phyloP scores from a whole-genome alignment of 1,140 invertebrate genomes.

The Phthorimaea operculella region DNA sequence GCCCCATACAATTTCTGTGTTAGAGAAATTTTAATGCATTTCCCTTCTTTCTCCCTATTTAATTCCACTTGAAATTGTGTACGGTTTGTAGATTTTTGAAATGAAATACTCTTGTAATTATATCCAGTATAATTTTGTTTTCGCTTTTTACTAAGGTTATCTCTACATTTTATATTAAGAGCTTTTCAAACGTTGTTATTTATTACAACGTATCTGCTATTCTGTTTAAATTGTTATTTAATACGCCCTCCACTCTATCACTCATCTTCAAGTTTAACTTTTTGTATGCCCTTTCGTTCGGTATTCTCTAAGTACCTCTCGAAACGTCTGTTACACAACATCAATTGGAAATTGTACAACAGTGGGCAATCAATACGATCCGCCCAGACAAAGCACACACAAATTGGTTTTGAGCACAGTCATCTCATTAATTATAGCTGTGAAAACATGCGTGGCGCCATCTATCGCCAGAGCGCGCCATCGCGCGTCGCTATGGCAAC shows the following conservation, averaged over 20 bases:
- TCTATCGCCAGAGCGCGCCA: constrained; percentile 29
- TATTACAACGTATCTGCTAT: too few relatives aligned
- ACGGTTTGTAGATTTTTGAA: background rate
- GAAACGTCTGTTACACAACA: too few relatives aligned
- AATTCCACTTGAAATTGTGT: background rate
- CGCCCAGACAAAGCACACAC: constrained; percentile 3
- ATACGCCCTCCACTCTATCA: too few relatives aligned
- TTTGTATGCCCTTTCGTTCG: too few relatives aligned
- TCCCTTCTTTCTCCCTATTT: background rate
- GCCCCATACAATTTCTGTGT: constrained; percentile 1
- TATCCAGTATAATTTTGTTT: background rate
- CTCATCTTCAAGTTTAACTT: too few relatives aligned
- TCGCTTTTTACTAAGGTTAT: too few relatives aligned
- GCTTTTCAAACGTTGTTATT: too few relatives aligned
- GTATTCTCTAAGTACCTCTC: too few relatives aligned
- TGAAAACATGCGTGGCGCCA: constrained; percentile 31
- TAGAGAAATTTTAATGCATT: background rate
- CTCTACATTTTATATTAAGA: too few relatives aligned
- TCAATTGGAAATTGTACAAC: background rate
- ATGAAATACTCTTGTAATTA: background rate
- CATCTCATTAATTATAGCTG: constrained; percentile 6
- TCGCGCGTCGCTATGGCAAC: constrained; percentile 45
- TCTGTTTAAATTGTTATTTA: too few relatives aligned
- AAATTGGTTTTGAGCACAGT: constrained; percentile 5
- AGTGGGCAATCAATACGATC: constrained; percentile 4